Percentiles rank a stretch among this genome's conserved stretches.
Evolutionary conservation across 2,113 vertebrate genomes (phyloP).

Genomic region (Hymenochirus boettgeri): DNA sequence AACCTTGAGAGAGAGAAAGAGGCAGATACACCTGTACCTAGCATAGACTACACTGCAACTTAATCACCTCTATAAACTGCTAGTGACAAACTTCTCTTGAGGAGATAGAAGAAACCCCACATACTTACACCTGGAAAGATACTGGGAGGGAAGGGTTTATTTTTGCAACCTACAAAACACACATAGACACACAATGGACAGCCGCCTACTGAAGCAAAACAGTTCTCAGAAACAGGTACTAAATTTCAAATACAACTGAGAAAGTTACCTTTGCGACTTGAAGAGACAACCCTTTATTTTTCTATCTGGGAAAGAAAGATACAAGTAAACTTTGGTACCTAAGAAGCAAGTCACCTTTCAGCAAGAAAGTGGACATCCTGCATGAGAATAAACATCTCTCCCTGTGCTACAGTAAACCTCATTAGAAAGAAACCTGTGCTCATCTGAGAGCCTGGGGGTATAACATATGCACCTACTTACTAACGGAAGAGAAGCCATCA

Average conservation of each 20-base stretch:
- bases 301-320: too few species aligned
- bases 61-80: neutral
- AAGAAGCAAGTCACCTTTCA: neutral
- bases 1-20: constrained; percentile 29
- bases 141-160: too few species aligned
- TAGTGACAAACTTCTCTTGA: neutral
- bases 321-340: neutral
- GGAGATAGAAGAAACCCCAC: neutral
- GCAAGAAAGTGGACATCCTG: neutral
- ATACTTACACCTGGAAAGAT: neutral
- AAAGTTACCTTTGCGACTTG: too few species aligned
- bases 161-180: too few species aligned
- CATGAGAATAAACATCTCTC: neutral
- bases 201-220: neutral
- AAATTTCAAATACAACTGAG: neutral
- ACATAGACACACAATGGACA: too few species aligned
- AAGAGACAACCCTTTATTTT: too few species aligned
- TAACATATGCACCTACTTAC: neutral
- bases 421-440: too few species aligned
- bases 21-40: constrained; percentile 35
- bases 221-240: neutral
- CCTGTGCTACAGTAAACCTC: too few species aligned
- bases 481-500: neutral
- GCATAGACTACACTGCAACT: constrained; percentile 13
- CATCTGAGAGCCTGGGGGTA: neutral